Percentiles rank a stretch among this genome's conserved stretches.
Conservation (phyloP, 1,140 invertebrate genomes). For the Calephelis nemesis region DNA sequence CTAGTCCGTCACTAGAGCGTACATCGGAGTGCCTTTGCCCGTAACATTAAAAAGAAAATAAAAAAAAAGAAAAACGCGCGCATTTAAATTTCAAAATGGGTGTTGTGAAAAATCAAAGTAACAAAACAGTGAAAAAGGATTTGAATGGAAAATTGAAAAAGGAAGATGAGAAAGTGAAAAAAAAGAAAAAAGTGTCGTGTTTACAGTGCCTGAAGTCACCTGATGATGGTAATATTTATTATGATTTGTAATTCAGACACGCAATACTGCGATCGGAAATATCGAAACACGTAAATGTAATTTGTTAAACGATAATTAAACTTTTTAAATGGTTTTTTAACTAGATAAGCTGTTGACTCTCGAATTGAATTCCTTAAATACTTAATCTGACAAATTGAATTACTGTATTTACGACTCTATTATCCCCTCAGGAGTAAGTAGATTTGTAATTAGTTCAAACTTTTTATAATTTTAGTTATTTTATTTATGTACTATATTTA, state of each 20-base stretch:
- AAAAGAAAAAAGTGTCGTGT: slow-evolving; percentile 74
- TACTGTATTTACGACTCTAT: no score
- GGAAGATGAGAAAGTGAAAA: slow-evolving; percentile 69
- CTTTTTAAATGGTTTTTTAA: background rate
- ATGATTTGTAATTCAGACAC: slow-evolving; percentile 22
- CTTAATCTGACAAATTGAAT: background rate
- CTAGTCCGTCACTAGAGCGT: slow-evolving; percentile 72
- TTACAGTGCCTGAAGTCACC: slow-evolving; percentile 73
- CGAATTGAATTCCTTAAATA: slow-evolving; percentile 2
- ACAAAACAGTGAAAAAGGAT: slow-evolving; percentile 50
- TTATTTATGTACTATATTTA: no score
- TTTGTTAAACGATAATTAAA: slow-evolving; percentile 1
- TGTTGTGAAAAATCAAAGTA: slow-evolving; percentile 68
- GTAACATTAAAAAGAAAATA: slow-evolving; percentile 38
- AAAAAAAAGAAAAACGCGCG: slow-evolving; percentile 36
- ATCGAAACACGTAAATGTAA: background rate
- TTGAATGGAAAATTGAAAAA: slow-evolving; percentile 58
- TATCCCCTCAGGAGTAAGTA: no score
- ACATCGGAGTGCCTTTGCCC: slow-evolving; percentile 48
- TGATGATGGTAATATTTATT: slow-evolving; percentile 60
- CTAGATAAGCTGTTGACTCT: background rate
- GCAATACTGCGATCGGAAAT: slow-evolving; percentile 4
- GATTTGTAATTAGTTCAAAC: no score
- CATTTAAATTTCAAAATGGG: slow-evolving; percentile 58
- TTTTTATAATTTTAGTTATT: no score